Percentiles rank a stretch among this genome's conserved stretches.
Evolutionary conservation across 1,140 invertebrate genomes (phyloP).

Genomic region (Lordiphosa collinella): DNA sequence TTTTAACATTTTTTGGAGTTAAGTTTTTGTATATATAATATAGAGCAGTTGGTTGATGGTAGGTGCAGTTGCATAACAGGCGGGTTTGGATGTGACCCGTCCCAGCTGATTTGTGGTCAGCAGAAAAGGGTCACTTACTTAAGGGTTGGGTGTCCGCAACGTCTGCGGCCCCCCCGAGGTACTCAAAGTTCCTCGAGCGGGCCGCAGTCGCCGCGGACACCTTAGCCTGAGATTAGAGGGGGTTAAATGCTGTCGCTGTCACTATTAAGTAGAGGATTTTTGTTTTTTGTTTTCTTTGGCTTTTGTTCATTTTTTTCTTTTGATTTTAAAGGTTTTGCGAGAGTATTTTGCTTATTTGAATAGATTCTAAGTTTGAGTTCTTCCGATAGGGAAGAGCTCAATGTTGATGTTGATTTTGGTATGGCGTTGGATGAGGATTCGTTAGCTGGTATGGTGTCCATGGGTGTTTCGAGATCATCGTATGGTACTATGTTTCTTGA

Average conservation of each 20-base stretch:
- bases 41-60: neutral
- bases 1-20: slow-evolving; percentile 18
- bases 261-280: slow-evolving; percentile 9
- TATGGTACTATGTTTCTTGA: neutral
- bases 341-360: no score
- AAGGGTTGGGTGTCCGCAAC: no score
- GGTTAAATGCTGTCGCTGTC: slow-evolving; percentile 13
- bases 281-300: slow-evolving; percentile 4
- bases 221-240: neutral
- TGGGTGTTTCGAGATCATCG: slow-evolving; percentile 1
- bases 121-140: no score
- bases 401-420: neutral
- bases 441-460: slow-evolving; percentile 9
- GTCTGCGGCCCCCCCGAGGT: no score
- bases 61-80: no score
- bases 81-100: no score
- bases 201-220: no score
- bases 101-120: no score
- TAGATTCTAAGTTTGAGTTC: no score
- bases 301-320: neutral
- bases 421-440: neutral
- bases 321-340: slow-evolving; percentile 4
- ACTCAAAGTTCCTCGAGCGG: no score
- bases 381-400: neutral
- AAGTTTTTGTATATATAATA: neutral